Conservation (phyloP, 1,140 invertebrate genomes). For the Bombus confusus region DNA sequence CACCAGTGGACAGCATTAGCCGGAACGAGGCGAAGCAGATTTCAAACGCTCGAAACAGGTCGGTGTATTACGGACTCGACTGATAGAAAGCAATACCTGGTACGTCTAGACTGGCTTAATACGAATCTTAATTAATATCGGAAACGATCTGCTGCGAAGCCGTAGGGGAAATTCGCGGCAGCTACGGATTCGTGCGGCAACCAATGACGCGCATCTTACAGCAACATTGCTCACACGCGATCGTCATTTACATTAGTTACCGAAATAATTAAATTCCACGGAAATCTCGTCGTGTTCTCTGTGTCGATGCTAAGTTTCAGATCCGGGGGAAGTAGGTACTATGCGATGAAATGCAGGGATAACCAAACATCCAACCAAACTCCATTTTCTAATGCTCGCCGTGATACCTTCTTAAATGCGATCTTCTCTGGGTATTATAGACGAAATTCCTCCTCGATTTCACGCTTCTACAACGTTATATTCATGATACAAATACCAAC, state of each 20-base stretch:
- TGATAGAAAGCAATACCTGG: neutral
- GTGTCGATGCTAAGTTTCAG: neutral
- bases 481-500: too few relatives aligned
- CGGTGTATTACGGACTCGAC: neutral
- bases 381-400: neutral
- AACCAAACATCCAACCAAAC: neutral
- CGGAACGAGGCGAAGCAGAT: neutral
- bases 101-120: neutral
- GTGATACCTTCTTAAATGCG: neutral
- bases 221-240: neutral
- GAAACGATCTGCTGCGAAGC: neutral
- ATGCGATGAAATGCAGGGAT: neutral
- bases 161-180: neutral
- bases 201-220: neutral
- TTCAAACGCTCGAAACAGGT: neutral
- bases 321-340: neutral
- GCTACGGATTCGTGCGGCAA: neutral
- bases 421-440: neutral
- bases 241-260: neutral
- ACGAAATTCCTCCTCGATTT: neutral
- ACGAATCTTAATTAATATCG: slow-evolving; percentile 34
- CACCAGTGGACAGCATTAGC: neutral
- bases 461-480: too few relatives aligned
- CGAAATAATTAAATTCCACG: neutral
- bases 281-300: neutral